phyloP scores from a whole-genome alignment of 92 coral and sea anemone species.

The Actinostola sp. region DNA sequence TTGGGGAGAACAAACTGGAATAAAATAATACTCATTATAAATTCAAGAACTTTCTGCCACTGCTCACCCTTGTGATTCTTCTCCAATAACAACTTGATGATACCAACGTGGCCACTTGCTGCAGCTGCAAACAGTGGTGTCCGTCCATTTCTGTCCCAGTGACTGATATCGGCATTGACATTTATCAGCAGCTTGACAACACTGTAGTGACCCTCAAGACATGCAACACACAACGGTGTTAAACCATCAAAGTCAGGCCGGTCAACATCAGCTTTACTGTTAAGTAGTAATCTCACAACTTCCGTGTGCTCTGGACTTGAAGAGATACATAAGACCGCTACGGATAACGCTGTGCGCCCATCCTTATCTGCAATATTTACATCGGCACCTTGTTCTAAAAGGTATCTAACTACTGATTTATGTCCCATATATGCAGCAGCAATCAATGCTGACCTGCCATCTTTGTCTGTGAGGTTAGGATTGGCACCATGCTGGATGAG shows the following conservation, averaged over 20 bases:
- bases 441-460: constrained; percentile 94
- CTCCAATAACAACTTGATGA: constrained; percentile 74
- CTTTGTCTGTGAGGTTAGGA: constrained; percentile 88
- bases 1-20: too few species aligned
- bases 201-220: constrained; percentile 84
- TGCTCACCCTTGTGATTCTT: constrained; percentile 73
- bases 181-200: constrained; percentile 77
- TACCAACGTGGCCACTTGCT: constrained; percentile 88
- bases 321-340: constrained; percentile 83
- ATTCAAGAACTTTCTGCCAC: not conserved
- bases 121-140: constrained; percentile 98
- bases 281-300: constrained; percentile 74
- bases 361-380: constrained; percentile 95
- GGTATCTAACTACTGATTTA: constrained; percentile 77
- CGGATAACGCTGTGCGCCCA: constrained; percentile 96
- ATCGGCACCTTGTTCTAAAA: constrained; percentile 83
- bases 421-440: constrained; percentile 99
- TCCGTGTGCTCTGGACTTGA: constrained; percentile 80
- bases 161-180: constrained; percentile 86
- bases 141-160: constrained; percentile 98
- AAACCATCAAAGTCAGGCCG: constrained; percentile 97
- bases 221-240: constrained; percentile 91
- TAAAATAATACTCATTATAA: too few species aligned
- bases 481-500: constrained; percentile 91
- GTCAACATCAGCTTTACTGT: constrained; percentile 78